Conservation (phyloP, 2,113 vertebrate genomes). For the Anoura caudifer region DNA sequence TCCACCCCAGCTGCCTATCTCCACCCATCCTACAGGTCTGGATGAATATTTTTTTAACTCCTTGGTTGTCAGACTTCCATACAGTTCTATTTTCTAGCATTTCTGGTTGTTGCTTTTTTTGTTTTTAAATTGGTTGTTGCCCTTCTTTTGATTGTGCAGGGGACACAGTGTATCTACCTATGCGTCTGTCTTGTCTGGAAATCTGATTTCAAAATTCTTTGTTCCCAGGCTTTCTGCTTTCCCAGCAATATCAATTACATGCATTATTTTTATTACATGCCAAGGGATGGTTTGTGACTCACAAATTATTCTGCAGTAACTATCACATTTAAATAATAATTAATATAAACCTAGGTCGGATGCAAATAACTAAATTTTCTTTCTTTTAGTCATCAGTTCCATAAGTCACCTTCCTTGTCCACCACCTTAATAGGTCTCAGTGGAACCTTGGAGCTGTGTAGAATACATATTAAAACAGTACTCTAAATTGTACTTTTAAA, state of each 20-base stretch:
- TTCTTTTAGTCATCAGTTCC: background rate
- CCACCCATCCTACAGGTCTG: no score
- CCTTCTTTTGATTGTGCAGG: no score
- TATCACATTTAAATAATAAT: background rate
- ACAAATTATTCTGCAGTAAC: slow-evolving; percentile 13
- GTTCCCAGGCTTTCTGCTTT: background rate
- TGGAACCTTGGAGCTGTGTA: background rate
- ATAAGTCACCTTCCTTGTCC: background rate
- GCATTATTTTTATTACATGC: background rate
- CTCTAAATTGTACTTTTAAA: background rate
- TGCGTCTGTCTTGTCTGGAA: no score
- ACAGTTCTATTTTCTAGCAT: no score
- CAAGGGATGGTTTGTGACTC: background rate
- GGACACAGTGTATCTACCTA: no score
- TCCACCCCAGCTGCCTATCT: no score
- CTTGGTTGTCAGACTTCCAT: no score
- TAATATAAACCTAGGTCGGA: background rate
- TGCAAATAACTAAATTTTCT: slow-evolving; percentile 18
- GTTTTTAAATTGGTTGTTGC: no score
- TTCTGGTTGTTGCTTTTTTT: no score
- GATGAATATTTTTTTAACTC: no score
- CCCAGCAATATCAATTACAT: background rate
- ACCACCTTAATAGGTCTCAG: background rate
- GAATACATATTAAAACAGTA: background rate
- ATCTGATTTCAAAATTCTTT: background rate